Percentiles rank a stretch among this genome's conserved stretches.
Evolutionary conservation across 2,113 vertebrate species (phyloP).

Genomic region (Scophthalmus maximus): DNA sequence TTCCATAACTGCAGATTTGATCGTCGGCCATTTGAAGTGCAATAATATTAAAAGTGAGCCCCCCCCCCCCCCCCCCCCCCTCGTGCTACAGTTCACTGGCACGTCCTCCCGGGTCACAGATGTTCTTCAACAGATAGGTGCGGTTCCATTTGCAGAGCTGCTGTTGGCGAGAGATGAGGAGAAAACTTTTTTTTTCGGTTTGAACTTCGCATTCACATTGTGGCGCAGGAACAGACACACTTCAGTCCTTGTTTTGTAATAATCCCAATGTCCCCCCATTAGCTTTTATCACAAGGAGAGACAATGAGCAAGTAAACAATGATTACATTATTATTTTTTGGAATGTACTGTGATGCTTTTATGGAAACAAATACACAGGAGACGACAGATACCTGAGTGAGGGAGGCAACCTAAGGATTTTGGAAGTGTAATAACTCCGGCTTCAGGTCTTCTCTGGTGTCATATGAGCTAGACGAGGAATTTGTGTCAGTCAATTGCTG

Average conservation of each 20-base stretch:
- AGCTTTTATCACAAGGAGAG: too few species aligned
- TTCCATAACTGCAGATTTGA: background rate
- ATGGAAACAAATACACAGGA: conserved; percentile 18
- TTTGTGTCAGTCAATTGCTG: conserved; percentile 60
- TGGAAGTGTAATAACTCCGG: conserved; percentile 74
- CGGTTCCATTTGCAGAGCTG: conserved; percentile 48
- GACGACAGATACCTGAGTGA: conserved; percentile 67
- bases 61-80: too few species aligned
- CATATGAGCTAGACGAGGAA: conserved; percentile 82
- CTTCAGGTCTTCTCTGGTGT: conserved; percentile 78
- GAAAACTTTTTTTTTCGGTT: conserved; percentile 10
- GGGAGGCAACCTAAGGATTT: conserved; percentile 63
- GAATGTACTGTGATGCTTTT: conserved; percentile 8
- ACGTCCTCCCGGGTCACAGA: conserved; percentile 39
- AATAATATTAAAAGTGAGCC: conserved; percentile 18
- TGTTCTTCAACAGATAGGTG: conserved; percentile 28
- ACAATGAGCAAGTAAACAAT: background rate
- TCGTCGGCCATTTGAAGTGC: conserved; percentile 25
- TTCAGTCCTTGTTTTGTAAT: too few species aligned
- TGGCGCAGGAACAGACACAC: background rate
- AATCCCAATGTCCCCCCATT: too few species aligned
- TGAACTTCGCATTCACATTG: conserved; percentile 3
- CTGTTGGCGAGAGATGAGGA: conserved; percentile 26
- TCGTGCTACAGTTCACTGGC: conserved; percentile 7
- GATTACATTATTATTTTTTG: background rate